Evolutionary conservation across 1,140 invertebrate species (phyloP).

Genomic region (Drosophila nasuta): DNA sequence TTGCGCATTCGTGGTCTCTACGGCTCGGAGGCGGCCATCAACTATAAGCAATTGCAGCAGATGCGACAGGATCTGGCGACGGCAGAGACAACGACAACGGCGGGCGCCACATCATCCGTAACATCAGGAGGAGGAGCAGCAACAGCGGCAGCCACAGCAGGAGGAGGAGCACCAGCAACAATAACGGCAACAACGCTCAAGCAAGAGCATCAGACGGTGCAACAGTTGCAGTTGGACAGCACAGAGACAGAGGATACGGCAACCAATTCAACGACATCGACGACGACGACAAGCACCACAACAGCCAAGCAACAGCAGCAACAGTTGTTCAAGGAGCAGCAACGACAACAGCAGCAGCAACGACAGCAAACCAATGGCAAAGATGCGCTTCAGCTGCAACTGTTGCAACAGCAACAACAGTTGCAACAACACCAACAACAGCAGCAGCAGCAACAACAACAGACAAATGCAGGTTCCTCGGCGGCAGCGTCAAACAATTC

Average conservation of each 20-base stretch:
- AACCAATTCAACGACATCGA: constrained; percentile 74
- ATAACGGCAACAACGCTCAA: neutral
- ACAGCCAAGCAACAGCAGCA: constrained; percentile 54
- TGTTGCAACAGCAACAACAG: constrained; percentile 45
- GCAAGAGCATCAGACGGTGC: neutral
- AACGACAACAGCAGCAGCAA: constrained; percentile 47
- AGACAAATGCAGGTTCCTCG: constrained; percentile 26
- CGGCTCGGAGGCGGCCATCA: constrained; percentile 85
- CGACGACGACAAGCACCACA: constrained; percentile 63
- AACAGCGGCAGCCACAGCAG: neutral
- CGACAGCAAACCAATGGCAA: constrained; percentile 59
- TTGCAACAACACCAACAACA: constrained; percentile 42
- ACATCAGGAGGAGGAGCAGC: neutral
- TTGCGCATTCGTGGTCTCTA: constrained; percentile 89
- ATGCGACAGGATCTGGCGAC: constrained; percentile 40
- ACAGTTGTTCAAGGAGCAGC: constrained; percentile 39
- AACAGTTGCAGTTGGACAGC: constrained; percentile 40
- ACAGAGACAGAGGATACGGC: constrained; percentile 69
- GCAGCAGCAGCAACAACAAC: constrained; percentile 35
- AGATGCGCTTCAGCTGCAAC: constrained; percentile 51
- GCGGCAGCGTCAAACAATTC: constrained; percentile 52
- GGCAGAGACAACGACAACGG: neutral
- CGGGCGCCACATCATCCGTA: constrained; percentile 32
- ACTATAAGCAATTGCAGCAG: constrained; percentile 81
- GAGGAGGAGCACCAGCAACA: constrained; percentile 19